Evolutionary conservation across 2,888 invertebrate genomes (phyloP).

Genomic region (Volucella inflata): DNA sequence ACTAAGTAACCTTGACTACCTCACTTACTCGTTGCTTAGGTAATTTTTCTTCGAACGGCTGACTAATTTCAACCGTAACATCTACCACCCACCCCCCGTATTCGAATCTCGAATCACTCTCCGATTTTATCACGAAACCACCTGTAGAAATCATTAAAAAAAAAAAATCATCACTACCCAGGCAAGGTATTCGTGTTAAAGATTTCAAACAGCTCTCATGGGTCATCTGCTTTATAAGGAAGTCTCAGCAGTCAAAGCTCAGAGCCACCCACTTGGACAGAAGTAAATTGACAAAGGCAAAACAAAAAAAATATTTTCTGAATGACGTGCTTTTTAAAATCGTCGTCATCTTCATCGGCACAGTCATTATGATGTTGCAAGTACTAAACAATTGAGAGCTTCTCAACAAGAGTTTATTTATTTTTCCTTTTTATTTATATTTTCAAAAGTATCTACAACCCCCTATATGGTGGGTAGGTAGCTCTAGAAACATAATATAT

Average conservation of each 20-base stretch:
- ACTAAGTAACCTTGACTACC: no score
- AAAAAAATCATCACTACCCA: background rate
- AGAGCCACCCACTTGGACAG: background rate
- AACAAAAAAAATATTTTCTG: background rate
- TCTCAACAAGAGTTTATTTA: background rate
- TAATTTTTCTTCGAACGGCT: no score
- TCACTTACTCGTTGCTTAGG: no score
- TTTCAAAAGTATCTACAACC: background rate
- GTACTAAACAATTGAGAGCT: slow-evolving; percentile 56
- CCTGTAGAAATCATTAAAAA: slow-evolving; percentile 2
- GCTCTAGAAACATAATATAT: slow-evolving; percentile 38
- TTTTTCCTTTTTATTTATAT: background rate
- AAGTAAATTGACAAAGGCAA: no score
- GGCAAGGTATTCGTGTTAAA: background rate
- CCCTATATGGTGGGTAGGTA: background rate
- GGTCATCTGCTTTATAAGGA: slow-evolving; percentile 11
- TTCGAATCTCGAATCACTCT: slow-evolving; percentile 5
- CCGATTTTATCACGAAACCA: slow-evolving; percentile 3
- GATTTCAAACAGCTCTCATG: background rate
- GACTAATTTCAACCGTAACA: background rate
- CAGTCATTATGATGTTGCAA: slow-evolving; percentile 26
- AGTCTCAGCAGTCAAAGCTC: background rate
- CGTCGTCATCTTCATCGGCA: slow-evolving; percentile 18
- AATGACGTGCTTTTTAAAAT: background rate
- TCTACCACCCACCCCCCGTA: background rate